Percentiles rank a stretch among this genome's conserved stretches.
Conservation (phyloP, 2,797 vertebrate species). For the Vultur gryphus region DNA sequence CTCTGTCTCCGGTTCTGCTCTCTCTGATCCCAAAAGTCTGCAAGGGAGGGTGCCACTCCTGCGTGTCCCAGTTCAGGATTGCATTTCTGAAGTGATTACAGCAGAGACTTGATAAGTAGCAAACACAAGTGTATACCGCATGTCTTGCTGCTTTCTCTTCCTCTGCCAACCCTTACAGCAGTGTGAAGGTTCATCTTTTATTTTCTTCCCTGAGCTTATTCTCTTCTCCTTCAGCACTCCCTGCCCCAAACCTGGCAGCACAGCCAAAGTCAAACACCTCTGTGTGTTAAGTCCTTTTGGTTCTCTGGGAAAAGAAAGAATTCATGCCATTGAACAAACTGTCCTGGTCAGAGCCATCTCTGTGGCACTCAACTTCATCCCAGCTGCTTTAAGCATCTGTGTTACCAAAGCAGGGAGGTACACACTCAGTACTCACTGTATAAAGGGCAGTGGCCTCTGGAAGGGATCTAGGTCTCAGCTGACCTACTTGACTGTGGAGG, state of each 20-base stretch:
- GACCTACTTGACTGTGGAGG: background rate
- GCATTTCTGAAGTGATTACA: background rate
- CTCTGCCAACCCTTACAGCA: background rate
- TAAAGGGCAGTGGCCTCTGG: background rate
- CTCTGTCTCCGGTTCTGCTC: background rate
- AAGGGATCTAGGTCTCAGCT: background rate
- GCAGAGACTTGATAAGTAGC: background rate
- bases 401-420: background rate
- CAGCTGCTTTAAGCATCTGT: background rate
- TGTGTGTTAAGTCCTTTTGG: background rate
- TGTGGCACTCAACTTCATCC: background rate
- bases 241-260: background rate
- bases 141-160: background rate
- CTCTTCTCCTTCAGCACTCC: background rate
- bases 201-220: background rate
- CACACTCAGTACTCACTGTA: background rate
- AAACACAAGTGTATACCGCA: background rate
- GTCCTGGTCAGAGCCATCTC: background rate
- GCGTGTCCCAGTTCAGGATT: background rate
- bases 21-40: background rate
- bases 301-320: background rate
- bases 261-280: background rate
- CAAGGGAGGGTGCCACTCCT: background rate
- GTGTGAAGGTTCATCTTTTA: background rate
- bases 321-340: background rate